Percentiles rank a stretch among this genome's conserved stretches.
These are phyloP conservation scores for Phoebastria nigripes DNA, from an alignment of 2,797 vertebrate genomes.

Conservation along the genomic window DNA sequence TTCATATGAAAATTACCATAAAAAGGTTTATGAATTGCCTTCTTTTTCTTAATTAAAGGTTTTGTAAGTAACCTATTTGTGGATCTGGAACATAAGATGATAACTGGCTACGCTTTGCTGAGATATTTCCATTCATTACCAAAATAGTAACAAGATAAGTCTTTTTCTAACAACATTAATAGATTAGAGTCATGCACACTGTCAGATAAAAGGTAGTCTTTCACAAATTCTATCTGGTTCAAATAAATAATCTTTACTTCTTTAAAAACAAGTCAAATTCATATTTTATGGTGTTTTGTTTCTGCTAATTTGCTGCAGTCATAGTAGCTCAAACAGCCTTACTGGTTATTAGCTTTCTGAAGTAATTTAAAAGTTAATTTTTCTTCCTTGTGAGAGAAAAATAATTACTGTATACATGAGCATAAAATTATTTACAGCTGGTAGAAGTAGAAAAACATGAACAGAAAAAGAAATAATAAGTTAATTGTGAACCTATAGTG, in stretches of 20 bases:
- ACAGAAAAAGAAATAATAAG: background rate
- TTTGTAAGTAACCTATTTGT: background rate
- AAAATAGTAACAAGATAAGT: background rate
- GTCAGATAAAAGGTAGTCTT: background rate
- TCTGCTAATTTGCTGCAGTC: conserved; percentile 12
- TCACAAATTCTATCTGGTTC: background rate
- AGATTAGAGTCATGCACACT: background rate
- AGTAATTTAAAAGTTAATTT: conserved; percentile 22
- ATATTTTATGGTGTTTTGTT: background rate
- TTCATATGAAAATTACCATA: background rate
- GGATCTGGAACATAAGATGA: background rate
- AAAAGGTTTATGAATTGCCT: background rate
- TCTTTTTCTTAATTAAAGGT: background rate
- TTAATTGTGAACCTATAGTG: background rate
- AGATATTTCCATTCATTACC: background rate
- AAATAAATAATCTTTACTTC: background rate
- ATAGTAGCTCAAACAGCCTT: background rate
- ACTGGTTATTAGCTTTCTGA: background rate
- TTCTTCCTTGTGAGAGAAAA: background rate
- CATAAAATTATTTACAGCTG: background rate
- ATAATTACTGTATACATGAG: background rate
- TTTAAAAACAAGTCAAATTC: background rate
- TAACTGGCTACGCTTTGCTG: background rate
- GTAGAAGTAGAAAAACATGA: background rate
- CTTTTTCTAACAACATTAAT: background rate